Evolutionary conservation across 2,888 invertebrate genomes (phyloP).

Genomic region (Zygogramma bicolorata): DNA sequence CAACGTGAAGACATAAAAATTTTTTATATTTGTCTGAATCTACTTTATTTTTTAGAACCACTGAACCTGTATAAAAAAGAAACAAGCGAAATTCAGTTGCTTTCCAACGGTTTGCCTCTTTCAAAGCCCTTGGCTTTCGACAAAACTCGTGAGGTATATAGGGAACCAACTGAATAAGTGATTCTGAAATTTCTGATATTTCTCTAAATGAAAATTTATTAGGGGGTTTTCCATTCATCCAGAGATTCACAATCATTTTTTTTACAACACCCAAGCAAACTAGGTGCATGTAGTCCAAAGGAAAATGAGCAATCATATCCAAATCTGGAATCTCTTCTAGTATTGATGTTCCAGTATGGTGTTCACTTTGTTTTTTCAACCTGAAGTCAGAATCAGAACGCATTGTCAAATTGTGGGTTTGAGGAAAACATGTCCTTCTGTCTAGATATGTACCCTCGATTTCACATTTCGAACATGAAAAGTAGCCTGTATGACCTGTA

Average conservation of each 20-base stretch:
- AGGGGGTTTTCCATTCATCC: constrained; percentile 20
- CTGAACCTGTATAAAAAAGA: too few relatives aligned
- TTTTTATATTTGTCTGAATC: neutral
- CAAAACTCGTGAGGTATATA: neutral
- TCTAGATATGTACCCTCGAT: constrained; percentile 13
- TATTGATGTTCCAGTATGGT: neutral
- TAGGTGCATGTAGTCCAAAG: too few relatives aligned
- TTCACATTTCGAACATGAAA: constrained; percentile 15
- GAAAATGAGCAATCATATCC: too few relatives aligned
- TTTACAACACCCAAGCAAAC: neutral
- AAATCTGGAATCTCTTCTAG: constrained; percentile 11
- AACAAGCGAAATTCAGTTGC: too few relatives aligned
- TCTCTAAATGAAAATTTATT: constrained; percentile 16
- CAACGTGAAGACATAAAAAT: neutral
- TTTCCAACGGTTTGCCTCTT: too few relatives aligned
- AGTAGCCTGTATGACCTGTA: constrained; percentile 12
- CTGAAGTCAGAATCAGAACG: constrained; percentile 10
- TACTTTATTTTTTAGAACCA: neutral
- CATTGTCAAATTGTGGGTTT: constrained; percentile 6
- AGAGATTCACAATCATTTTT: too few relatives aligned
- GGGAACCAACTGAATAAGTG: constrained; percentile 12
- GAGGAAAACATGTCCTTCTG: constrained; percentile 16
- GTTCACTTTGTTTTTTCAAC: neutral
- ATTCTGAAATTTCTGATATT: constrained; percentile 14
- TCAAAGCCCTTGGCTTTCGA: constrained; percentile 18